Base-by-base conservation (phyloP, 2,888 invertebrate species). In the Tetropium fuscum region DNA sequence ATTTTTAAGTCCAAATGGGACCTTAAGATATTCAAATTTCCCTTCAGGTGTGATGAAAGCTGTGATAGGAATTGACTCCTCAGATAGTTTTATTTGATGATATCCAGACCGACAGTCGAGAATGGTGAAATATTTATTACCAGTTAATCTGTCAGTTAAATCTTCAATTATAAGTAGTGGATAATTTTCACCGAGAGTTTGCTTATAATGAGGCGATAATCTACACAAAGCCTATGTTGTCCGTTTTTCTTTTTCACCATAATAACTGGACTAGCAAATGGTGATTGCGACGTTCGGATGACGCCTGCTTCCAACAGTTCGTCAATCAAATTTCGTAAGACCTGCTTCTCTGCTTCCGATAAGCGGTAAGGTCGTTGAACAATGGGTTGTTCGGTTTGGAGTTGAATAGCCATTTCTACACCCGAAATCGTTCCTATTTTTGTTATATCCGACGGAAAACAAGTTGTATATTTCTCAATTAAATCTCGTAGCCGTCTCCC, bases 91-190 rank as follows among this genome's bases (percentile, higher is more conserved):
- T 5, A 38, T 38, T 16, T 38, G 38, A 15, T 16, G 15, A 16
- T 27, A 27, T n/a, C 27, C 27, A 11, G 3, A 7, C 2, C 36
- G 36, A 6, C 32, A 18, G 11, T 54, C 34, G 10, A 34, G 32
- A n/a, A 11, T 54, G 2, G 20, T 18, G 25, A 55, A 47, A 18
- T 36, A 34, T 20, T 55, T 45, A 22, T 13, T 36, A n/a, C 38
- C 25, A 25, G 10, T 22, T 25, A 47, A 55, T 2, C 20, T 45
- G 18, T 27, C 13, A 20, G 36, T 19, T 27, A 45, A 16, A 15
- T 55, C 55, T 15, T 55, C 55, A 18, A 55, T 44, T 13, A 27
- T 11, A 8, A 47, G 40, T 11, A 38, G 32, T 2, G 47, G 47
- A 47, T 55, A 55, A 18, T 30, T 27, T 1, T 15, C 16, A 8